Evolutionary conservation across 1,140 invertebrate genomes (phyloP).

Genomic region (Zaprionus davidi): DNA sequence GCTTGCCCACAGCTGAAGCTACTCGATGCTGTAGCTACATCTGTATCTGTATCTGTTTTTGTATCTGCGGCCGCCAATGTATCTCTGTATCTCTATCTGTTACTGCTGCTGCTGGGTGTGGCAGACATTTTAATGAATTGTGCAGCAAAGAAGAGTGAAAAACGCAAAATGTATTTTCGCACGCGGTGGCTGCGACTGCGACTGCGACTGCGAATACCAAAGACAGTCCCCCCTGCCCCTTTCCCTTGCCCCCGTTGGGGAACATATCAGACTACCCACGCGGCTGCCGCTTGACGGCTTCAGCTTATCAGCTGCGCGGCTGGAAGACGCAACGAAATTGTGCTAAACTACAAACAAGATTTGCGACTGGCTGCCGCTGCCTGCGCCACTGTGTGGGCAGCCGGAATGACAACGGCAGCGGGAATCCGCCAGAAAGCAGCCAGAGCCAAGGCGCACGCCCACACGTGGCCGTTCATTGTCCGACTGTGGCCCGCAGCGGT

Average conservation of each 20-base stretch:
- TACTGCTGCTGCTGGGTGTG: constrained; percentile 52
- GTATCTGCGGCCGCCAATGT: not conserved
- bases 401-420: constrained; percentile 44
- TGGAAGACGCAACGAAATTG: constrained; percentile 75
- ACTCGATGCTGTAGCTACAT: constrained; percentile 16
- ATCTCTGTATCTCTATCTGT: constrained; percentile 1
- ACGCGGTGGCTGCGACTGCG: constrained; percentile 54
- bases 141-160: constrained; percentile 20
- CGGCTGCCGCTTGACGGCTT: constrained; percentile 20
- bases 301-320: constrained; percentile 56
- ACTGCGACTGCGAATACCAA: constrained; percentile 18
- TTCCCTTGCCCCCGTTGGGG: not conserved
- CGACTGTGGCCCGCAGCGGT: constrained; percentile 44
- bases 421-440: constrained; percentile 5
- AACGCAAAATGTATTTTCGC: constrained; percentile 72
- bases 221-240: not conserved
- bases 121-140: constrained; percentile 50
- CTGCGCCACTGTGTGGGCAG: constrained; percentile 45
- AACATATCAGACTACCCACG: constrained; percentile 50
- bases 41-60: constrained; percentile 18
- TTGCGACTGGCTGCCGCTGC: constrained; percentile 33
- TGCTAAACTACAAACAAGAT: constrained; percentile 80
- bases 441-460: constrained; percentile 42
- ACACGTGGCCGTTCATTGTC: constrained; percentile 63
- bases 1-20: constrained; percentile 22